Percentiles rank a stretch among this genome's conserved stretches.
These are phyloP conservation scores for Drosophila serrata DNA, from an alignment of 1,140 invertebrate genomes.

Conservation along the genomic window DNA sequence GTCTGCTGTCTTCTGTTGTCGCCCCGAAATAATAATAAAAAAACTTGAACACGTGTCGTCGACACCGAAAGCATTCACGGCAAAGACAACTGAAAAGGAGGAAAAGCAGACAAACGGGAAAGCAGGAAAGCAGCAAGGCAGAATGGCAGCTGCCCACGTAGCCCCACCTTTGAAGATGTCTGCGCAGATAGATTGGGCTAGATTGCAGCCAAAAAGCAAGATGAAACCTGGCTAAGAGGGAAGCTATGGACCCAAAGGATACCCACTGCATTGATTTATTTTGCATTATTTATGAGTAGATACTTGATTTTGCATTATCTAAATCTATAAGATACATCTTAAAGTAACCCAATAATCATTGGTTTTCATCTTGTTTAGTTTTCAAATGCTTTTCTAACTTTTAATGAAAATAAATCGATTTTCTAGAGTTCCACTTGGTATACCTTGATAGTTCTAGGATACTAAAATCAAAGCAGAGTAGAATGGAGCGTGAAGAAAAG, in stretches of 20 bases:
- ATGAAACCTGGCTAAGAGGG: too few relatives aligned
- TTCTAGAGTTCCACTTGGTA: too few relatives aligned
- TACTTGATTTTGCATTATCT: not conserved
- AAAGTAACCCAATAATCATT: not conserved
- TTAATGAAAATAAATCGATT: too few relatives aligned
- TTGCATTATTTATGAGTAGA: not conserved
- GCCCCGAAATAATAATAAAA: constrained; percentile 8
- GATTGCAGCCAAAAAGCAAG: constrained; percentile 31
- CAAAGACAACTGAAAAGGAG: constrained; percentile 22
- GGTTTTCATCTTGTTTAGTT: too few relatives aligned
- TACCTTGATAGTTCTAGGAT: not conserved
- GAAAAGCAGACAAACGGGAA: constrained; percentile 37
- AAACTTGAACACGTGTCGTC: constrained; percentile 74
- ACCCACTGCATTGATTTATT: constrained; percentile 7
- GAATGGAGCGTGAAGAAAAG: constrained; percentile 15
- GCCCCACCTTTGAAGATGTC: constrained; percentile 52
- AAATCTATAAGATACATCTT: not conserved
- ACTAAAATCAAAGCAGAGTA: not conserved
- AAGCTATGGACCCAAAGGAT: not conserved
- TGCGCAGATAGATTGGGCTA: constrained; percentile 52
- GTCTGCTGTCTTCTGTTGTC: constrained; percentile 9
- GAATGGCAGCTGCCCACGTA: constrained; percentile 46
- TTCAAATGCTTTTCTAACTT: too few relatives aligned
- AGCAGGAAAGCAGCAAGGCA: constrained; percentile 18
- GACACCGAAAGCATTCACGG: constrained; percentile 54